Conservation (phyloP, 30 jellyfish, hydroid and myxozoan species). For the Aurelia sp. region DNA sequence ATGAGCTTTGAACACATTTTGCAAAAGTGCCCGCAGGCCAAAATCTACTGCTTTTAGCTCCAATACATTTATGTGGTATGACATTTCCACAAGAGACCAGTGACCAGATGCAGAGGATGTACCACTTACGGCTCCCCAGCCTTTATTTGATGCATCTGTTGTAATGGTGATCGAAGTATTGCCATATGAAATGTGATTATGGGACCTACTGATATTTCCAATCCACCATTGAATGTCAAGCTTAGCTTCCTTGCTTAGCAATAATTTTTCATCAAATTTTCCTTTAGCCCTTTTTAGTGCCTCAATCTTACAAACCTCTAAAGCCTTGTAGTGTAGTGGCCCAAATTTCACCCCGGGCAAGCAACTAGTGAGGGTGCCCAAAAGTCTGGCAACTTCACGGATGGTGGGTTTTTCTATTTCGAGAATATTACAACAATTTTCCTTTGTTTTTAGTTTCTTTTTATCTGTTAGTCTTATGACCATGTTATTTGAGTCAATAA, state of each 20-base stretch:
- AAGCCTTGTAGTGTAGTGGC: constrained; percentile 21
- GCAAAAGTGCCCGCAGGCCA: constrained; percentile 21
- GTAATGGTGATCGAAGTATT: constrained; percentile 1
- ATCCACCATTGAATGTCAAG: constrained; percentile 35
- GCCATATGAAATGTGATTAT: not conserved
- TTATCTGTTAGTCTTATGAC: constrained; percentile 1
- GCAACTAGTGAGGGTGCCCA: constrained; percentile 18
- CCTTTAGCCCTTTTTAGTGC: constrained; percentile 25
- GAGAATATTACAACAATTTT: not conserved
- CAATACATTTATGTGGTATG: constrained; percentile 14
- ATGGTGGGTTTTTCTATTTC: not conserved
- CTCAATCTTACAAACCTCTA: constrained; percentile 8
- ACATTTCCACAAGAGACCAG: not conserved
- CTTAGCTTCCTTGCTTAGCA: constrained; percentile 14
- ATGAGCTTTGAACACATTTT: not conserved
- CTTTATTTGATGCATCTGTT: constrained; percentile 26
- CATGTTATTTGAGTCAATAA: constrained; percentile 9
- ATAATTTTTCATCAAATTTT: constrained; percentile 5
- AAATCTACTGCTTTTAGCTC: constrained; percentile 34
- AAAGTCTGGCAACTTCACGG: constrained; percentile 17
- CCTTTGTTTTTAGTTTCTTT: not conserved
- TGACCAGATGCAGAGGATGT: constrained; percentile 4
- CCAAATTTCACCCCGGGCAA: constrained; percentile 43
- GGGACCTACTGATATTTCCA: not conserved
- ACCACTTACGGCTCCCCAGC: constrained; percentile 33